A percentile compares a stretch with the other conserved stretches of the same genome.
Conservation (phyloP, 2,797 vertebrate genomes). For the Kryptopterus vitreolus region DNA sequence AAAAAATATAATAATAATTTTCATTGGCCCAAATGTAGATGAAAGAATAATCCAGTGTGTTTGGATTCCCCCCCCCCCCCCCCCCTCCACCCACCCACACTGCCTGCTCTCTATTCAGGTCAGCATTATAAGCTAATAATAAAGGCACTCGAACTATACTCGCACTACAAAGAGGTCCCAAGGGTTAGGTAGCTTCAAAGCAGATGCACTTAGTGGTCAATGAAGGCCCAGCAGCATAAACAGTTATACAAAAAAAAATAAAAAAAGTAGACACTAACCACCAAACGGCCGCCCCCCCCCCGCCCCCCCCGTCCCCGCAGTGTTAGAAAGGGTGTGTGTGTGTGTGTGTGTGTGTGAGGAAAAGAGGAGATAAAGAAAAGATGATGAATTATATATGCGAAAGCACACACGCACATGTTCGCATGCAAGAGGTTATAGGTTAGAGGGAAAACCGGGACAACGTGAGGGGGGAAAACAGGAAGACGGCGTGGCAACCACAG, state of each 20-base stretch:
- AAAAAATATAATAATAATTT: not conserved
- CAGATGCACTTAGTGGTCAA: slow-evolving; percentile 55
- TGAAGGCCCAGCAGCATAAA: slow-evolving; percentile 41
- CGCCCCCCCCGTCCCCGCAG: no score
- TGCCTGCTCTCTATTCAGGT: slow-evolving; percentile 38
- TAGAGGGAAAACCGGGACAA: slow-evolving; percentile 79
- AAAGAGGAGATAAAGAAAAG: slow-evolving; percentile 34
- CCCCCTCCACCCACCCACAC: slow-evolving; percentile 20
- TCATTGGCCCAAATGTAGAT: slow-evolving; percentile 20
- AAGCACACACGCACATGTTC: slow-evolving; percentile 75
- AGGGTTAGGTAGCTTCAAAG: slow-evolving; percentile 53
- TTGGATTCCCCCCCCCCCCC: not conserved
- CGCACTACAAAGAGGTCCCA: slow-evolving; percentile 34
- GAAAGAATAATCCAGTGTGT: slow-evolving; percentile 24
- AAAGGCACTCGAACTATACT: slow-evolving; percentile 36
- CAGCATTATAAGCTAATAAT: slow-evolving; percentile 42
- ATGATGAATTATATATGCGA: slow-evolving; percentile 63
- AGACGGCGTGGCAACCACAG: slow-evolving; percentile 93
- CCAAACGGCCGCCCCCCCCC: slow-evolving; percentile 39
- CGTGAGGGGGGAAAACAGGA: slow-evolving; percentile 90
- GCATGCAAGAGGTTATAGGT: slow-evolving; percentile 72
- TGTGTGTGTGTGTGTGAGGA: slow-evolving; percentile 2
- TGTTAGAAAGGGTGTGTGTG: slow-evolving; percentile 20
- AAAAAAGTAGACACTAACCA: slow-evolving; percentile 37
- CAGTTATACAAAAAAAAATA: slow-evolving; percentile 37